phyloP scores from a whole-genome alignment of 2,797 vertebrate genomes.

The Varecia variegata region DNA sequence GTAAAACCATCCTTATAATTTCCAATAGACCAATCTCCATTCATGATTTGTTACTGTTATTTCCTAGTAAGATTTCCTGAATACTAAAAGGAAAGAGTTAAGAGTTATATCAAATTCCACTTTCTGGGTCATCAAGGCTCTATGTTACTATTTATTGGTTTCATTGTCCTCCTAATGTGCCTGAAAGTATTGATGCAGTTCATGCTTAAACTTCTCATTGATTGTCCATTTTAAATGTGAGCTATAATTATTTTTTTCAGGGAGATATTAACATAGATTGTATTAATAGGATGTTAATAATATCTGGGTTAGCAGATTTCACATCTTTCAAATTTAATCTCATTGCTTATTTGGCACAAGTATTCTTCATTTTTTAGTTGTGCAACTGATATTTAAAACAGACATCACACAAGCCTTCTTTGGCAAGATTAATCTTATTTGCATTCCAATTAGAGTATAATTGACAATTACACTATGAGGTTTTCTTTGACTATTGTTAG shows the following conservation, averaged over 20 bases:
- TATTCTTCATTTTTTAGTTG: not conserved
- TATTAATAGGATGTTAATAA: not conserved
- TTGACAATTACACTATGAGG: not conserved
- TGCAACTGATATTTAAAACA: not conserved
- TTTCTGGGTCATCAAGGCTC: not conserved
- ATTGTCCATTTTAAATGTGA: not conserved
- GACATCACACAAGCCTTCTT: not conserved
- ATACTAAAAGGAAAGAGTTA: constrained; percentile 5
- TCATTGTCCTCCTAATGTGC: not conserved
- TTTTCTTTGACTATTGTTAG: constrained; percentile 19
- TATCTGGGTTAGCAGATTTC: not conserved
- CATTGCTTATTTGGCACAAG: not conserved
- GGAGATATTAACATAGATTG: not conserved
- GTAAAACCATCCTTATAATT: not conserved
- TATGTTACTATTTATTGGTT: not conserved
- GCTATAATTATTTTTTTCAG: not conserved
- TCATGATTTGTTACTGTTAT: not conserved
- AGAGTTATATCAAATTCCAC: not conserved
- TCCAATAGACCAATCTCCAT: not conserved
- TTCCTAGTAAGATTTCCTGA: constrained; percentile 6
- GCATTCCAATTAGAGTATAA: not conserved
- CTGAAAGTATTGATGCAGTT: not conserved
- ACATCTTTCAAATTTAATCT: not conserved
- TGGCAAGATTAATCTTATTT: constrained; percentile 31
- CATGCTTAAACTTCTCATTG: not conserved